Evolutionary conservation across 2,113 vertebrate species (phyloP).

Genomic region (Lycocorax pyrrhopterus): DNA sequence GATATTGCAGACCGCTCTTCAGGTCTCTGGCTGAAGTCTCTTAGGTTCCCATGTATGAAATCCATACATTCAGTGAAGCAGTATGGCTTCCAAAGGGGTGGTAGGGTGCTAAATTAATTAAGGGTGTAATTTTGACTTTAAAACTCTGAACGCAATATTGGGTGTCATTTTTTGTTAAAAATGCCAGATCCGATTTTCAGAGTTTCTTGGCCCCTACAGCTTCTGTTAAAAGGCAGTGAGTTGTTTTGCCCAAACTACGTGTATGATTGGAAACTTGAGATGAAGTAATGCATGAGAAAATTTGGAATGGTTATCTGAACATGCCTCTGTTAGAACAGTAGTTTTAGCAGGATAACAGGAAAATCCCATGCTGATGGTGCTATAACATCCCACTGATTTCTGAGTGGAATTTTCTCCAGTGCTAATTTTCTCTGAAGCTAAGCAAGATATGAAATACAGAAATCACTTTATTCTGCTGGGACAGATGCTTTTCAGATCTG

Average conservation of each 20-base stretch:
- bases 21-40: background rate
- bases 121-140: background rate
- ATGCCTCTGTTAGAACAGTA: background rate
- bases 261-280: background rate
- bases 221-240: slow-evolving; percentile 19
- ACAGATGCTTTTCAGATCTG: background rate
- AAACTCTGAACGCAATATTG: background rate
- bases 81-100: background rate
- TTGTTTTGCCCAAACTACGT: slow-evolving; percentile 4
- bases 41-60: background rate
- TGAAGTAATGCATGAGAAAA: slow-evolving; percentile 29
- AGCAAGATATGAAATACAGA: background rate
- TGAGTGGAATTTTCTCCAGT: background rate
- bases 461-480: background rate
- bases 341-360: background rate
- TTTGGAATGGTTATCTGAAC: slow-evolving; percentile 13
- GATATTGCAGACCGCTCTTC: background rate
- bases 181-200: background rate
- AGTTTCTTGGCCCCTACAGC: background rate
- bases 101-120: slow-evolving; percentile 2
- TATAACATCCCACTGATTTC: background rate
- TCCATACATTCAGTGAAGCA: background rate
- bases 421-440: background rate
- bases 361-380: background rate
- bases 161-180: background rate